Percentiles rank a stretch among this genome's conserved stretches.
Conservation (phyloP, 2,797 vertebrate genomes). For the Sebastes ruberrimus region DNA sequence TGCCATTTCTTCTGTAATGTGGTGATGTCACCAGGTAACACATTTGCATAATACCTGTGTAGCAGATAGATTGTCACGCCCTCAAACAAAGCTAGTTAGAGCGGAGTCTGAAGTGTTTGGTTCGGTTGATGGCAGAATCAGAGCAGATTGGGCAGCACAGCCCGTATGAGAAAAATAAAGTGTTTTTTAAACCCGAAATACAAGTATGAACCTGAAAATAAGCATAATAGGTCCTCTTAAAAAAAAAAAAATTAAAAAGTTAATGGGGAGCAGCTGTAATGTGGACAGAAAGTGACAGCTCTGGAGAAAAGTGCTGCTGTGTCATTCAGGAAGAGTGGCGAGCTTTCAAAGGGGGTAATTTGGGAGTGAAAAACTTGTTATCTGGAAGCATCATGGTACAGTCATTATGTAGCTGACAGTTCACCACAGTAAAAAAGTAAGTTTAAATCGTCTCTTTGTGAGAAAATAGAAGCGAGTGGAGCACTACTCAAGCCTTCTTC, state of each 20-base stretch:
- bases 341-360: not conserved
- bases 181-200: not conserved
- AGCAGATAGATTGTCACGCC: not conserved
- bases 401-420: not conserved
- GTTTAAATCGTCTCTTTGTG: not conserved
- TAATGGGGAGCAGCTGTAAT: slow-evolving; percentile 61
- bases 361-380: not conserved
- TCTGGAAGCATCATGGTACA: not conserved
- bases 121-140: not conserved
- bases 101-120: not conserved
- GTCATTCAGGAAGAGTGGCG: slow-evolving; percentile 10
- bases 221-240: not conserved
- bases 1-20: too few relatives aligned
- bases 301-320: slow-evolving; percentile 27
- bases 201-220: not conserved
- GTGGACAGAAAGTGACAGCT: slow-evolving; percentile 46
- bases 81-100: not conserved
- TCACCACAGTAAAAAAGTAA: not conserved
- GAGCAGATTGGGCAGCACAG: not conserved
- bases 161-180: not conserved
- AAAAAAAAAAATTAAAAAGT: not conserved
- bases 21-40: too few relatives aligned
- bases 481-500: not conserved
- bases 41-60: not conserved
- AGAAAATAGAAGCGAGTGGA: not conserved